phyloP scores from a whole-genome alignment of 2,797 vertebrate species.

The Agapornis canus region DNA sequence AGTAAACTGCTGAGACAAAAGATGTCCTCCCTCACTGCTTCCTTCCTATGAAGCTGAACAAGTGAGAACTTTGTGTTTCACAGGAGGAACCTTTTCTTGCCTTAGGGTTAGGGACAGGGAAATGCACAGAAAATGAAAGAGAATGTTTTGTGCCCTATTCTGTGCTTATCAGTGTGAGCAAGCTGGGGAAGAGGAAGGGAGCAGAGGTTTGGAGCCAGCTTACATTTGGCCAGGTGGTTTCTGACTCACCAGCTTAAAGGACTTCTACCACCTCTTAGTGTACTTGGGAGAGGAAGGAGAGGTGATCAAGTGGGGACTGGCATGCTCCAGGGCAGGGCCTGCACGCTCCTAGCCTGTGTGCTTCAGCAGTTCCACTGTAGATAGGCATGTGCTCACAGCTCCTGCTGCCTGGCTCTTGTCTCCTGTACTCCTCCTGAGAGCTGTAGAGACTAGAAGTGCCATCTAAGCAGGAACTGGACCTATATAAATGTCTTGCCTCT shows the following conservation, averaged over 20 bases:
- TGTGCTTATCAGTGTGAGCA: not conserved
- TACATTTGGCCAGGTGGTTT: not conserved
- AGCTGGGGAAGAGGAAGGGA: not conserved
- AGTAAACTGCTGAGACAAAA: not conserved
- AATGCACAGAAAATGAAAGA: not conserved
- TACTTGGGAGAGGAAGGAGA: not conserved
- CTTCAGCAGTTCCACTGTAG: not conserved
- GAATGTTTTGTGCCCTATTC: not conserved
- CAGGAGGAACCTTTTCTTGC: not conserved
- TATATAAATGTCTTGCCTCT: not conserved
- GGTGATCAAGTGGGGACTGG: not conserved
- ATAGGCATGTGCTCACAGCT: not conserved
- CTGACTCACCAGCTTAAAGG: not conserved
- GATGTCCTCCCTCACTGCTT: not conserved
- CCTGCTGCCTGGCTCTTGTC: not conserved
- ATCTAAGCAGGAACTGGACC: not conserved
- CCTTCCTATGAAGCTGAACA: not conserved
- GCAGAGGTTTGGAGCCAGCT: not conserved
- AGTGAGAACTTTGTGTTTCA: not conserved
- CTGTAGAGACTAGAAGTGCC: not conserved
- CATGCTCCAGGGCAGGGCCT: not conserved
- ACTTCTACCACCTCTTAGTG: not conserved
- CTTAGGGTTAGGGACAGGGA: not conserved
- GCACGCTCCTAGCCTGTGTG: not conserved
- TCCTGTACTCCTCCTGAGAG: not conserved